phyloP scores from a whole-genome alignment of 35 echinoderm and acorn worm species.

The Eucidaris tribuloides region DNA sequence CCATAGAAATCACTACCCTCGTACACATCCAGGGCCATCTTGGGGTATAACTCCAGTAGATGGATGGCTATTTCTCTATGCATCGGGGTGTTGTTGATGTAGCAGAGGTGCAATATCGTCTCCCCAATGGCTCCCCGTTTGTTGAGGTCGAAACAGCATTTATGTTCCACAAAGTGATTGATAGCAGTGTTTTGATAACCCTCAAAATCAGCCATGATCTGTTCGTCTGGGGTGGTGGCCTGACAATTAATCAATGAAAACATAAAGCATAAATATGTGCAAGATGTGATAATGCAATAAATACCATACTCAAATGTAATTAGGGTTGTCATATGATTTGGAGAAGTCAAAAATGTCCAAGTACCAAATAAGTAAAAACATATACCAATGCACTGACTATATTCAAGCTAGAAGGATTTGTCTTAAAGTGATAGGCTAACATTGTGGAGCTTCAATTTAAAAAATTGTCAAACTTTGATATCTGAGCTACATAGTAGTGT shows the following conservation, averaged over 20 bases:
- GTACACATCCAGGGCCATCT: slow-evolving; percentile 73
- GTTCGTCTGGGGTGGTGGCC: slow-evolving; percentile 29
- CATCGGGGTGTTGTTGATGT: slow-evolving; percentile 69
- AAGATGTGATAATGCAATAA: not conserved
- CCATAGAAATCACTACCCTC: slow-evolving; percentile 92
- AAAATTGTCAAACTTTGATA: too few species aligned
- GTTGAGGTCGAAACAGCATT: slow-evolving; percentile 77
- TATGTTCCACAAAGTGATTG: slow-evolving; percentile 64
- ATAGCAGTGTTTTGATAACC: slow-evolving; percentile 41
- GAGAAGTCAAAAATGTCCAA: not conserved
- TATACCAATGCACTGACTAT: not conserved
- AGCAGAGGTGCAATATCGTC: slow-evolving; percentile 91
- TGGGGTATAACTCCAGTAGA: slow-evolving; percentile 64
- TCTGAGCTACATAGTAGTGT: too few species aligned
- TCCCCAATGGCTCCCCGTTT: slow-evolving; percentile 84
- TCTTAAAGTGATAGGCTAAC: too few species aligned
- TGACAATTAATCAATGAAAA: not conserved
- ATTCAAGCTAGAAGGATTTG: too few species aligned
- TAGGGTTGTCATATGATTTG: not conserved
- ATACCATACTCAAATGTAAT: not conserved
- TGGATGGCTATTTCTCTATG: slow-evolving; percentile 69
- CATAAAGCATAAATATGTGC: not conserved
- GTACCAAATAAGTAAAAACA: not conserved
- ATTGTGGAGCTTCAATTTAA: too few species aligned
- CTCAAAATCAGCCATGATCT: slow-evolving; percentile 54